A percentile compares a stretch with the other conserved stretches of the same genome.
These are phyloP conservation scores for Onychomys leucogaster DNA, from an alignment of 2,797 vertebrate genomes.

Conservation along the genomic window DNA sequence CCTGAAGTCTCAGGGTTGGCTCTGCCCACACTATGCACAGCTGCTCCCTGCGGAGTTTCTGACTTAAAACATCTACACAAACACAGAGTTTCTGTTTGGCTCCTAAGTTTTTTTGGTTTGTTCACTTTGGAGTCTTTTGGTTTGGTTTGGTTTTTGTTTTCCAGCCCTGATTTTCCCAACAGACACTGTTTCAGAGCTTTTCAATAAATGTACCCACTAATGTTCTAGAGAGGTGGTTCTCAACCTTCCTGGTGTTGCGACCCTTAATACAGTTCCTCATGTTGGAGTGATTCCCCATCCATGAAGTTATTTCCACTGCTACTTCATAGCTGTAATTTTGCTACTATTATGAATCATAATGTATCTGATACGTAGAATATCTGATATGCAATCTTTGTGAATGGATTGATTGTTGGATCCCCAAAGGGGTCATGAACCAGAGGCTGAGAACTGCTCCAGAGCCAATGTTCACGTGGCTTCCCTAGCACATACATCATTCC, in stretches of 20 bases:
- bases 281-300: not conserved
- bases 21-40: too few species aligned
- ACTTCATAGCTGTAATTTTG: not conserved
- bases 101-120: not conserved
- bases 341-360: not conserved
- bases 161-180: slow-evolving; percentile 10
- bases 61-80: not conserved
- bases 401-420: not conserved
- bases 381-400: not conserved
- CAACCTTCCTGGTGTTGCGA: not conserved
- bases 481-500: not conserved
- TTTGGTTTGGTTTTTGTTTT: not conserved
- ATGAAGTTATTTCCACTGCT: not conserved
- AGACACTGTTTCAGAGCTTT: slow-evolving; percentile 2
- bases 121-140: not conserved
- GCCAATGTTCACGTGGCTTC: not conserved
- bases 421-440: not conserved
- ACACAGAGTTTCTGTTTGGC: not conserved
- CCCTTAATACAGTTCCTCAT: not conserved
- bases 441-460: not conserved
- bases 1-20: not conserved
- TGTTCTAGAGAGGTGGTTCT: not conserved
- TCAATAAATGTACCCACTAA: not conserved
- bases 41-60: not conserved
- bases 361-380: too few species aligned